Evolutionary conservation across 2,797 vertebrate genomes (phyloP).

Genomic region (Hybognathus amarus): DNA sequence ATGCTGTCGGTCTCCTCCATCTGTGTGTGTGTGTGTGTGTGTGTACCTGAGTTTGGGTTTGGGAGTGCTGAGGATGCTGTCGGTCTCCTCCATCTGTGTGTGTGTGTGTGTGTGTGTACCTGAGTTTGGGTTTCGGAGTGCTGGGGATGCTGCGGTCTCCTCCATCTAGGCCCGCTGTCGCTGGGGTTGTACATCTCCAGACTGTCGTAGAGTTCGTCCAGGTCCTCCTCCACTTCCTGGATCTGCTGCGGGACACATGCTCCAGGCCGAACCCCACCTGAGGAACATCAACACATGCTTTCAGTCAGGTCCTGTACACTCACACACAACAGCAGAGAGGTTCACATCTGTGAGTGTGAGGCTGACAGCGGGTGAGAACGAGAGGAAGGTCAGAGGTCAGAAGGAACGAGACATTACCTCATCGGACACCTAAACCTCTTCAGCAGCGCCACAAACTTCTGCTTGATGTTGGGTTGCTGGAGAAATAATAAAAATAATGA

Average conservation of each 20-base stretch:
- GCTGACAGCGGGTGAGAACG: neutral
- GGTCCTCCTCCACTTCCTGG: constrained; percentile 94
- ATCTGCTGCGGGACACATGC: constrained; percentile 90
- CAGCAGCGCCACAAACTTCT: constrained; percentile 96
- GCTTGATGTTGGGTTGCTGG: constrained; percentile 96
- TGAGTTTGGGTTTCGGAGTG: constrained; percentile 91
- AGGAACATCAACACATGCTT: neutral
- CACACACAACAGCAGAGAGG: neutral
- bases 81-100: no score
- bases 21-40: no score
- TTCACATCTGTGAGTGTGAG: no score
- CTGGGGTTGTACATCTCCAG: constrained; percentile 98
- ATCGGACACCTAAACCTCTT: constrained; percentile 94
- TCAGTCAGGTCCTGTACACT: neutral
- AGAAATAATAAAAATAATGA: neutral
- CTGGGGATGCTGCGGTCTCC: constrained; percentile 95
- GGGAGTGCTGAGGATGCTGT: no score
- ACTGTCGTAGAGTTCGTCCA: constrained; percentile 96
- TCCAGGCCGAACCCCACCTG: constrained; percentile 91
- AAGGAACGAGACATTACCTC: constrained; percentile 78
- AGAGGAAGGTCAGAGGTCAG: neutral
- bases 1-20: no score
- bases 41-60: no score
- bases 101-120: constrained; percentile 56
- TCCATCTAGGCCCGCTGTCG: constrained; percentile 98